These are phyloP conservation scores for Trachelus tabidus DNA, from an alignment of 2,888 invertebrate species.

Conservation along the genomic window DNA sequence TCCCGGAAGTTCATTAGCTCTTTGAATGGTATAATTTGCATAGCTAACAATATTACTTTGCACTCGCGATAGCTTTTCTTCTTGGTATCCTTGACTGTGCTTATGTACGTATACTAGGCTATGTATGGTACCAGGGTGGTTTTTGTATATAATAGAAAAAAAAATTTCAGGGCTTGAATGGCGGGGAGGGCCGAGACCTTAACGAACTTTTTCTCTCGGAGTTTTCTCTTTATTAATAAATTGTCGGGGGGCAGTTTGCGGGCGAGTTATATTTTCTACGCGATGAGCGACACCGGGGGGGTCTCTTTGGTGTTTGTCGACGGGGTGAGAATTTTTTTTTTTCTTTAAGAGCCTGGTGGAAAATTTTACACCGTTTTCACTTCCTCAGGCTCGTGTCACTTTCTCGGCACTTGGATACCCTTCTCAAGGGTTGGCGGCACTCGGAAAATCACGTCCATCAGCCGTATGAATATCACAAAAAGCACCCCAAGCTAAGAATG, in stretches of 20 bases:
- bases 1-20: constrained; percentile 29
- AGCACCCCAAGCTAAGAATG: constrained; percentile 29
- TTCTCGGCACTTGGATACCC: not conserved
- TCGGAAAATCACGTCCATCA: constrained; percentile 7
- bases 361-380: not conserved
- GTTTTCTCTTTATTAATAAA: no score
- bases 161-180: no score
- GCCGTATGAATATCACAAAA: constrained; percentile 25
- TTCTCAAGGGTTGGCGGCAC: not conserved
- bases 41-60: constrained; percentile 44
- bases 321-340: not conserved
- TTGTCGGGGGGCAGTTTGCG: no score
- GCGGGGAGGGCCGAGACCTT: no score
- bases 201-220: no score
- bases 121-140: no score
- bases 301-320: no score
- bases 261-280: no score
- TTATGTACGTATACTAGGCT: no score
- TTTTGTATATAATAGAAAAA: no score
- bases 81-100: not conserved
- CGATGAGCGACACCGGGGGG: no score
- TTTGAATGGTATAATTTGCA: constrained; percentile 49
- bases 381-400: not conserved
- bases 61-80: constrained; percentile 36
- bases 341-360: constrained; percentile 1